Base-by-base conservation (phyloP, 1,140 invertebrate genomes). In the Atopsyche davidsoni region DNA sequence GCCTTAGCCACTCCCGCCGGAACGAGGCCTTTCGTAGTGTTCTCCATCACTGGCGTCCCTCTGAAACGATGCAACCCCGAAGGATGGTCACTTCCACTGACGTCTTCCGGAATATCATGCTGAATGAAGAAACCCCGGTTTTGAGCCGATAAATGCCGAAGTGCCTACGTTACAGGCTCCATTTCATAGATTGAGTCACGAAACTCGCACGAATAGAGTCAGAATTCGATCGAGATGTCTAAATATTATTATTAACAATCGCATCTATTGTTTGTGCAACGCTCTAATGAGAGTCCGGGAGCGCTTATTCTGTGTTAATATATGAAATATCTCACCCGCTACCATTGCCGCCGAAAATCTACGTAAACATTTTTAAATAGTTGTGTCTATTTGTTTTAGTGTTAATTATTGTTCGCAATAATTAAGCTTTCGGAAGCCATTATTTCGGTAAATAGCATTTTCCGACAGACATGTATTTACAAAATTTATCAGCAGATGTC, bases 341-440 rank as follows among this genome's bases (percentile, higher is more conserved):
- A 44, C 11, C 23, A 28, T 44, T 38, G 23, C 40, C 48, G 40
- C 41, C 22, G 32, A 51, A 51, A 35, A 17, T 39, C 32, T 39
- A 19, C 16, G 22, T 25, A 31, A 2, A 39, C 16, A 45, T 51
- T 44, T 51, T 51, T 50, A 13, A n/a, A 48, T 18, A 35, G 18
- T 18, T 38, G 31, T 38, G 13, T 51, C 44, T 36, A 32, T 51
- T 44, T 38, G 28, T 51, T 28, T 51, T 44, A 51, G 45, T 44
- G 36, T 51, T 44, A 51, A 51, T 51, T 51, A 51, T 51, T 45
- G 48, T 51, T 51, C 48, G 41, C 41, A 28, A 51, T 44, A 72
- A 70, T 72, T 71, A 69, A 67, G 66, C 61, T 66, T 68, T 71
- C 67, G 70, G 70, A 73, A 73, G 70, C 70, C 70, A 73, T 73